Percentiles rank a stretch among this genome's conserved stretches.
Evolutionary conservation across 2,113 vertebrate genomes (phyloP).

Genomic region (Entomyzon cyanotis): DNA sequence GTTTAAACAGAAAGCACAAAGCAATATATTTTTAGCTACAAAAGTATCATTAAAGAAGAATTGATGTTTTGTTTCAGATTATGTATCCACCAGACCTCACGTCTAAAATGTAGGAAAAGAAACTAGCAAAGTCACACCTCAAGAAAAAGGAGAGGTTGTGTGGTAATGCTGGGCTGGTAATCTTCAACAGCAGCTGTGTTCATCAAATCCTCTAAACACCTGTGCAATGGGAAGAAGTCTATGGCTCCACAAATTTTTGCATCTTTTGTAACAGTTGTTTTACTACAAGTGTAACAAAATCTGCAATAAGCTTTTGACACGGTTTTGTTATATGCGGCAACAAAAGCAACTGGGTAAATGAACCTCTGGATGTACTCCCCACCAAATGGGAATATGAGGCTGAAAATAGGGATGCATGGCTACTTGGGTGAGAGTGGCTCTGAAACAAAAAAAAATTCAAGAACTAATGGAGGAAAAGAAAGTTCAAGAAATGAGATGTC

Average conservation of each 20-base stretch:
- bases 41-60: neutral
- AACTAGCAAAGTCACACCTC: neutral
- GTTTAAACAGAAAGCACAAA: neutral
- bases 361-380: accelerated
- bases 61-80: neutral
- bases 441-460: neutral
- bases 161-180: neutral
- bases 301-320: neutral
- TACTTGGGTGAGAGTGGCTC: neutral
- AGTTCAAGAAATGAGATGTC: neutral
- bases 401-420: accelerated
- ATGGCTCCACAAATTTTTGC: neutral
- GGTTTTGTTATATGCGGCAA: neutral
- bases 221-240: accelerated
- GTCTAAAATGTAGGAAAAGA: neutral
- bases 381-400: accelerated
- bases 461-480: neutral
- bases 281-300: neutral
- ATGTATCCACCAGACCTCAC: neutral
- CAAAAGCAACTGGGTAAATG: accelerated
- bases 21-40: neutral
- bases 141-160: neutral
- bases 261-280: neutral
- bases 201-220: neutral
- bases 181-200: accelerated